Evolutionary conservation across 2,113 vertebrate species (phyloP).

Genomic region (Antigone vipio): DNA sequence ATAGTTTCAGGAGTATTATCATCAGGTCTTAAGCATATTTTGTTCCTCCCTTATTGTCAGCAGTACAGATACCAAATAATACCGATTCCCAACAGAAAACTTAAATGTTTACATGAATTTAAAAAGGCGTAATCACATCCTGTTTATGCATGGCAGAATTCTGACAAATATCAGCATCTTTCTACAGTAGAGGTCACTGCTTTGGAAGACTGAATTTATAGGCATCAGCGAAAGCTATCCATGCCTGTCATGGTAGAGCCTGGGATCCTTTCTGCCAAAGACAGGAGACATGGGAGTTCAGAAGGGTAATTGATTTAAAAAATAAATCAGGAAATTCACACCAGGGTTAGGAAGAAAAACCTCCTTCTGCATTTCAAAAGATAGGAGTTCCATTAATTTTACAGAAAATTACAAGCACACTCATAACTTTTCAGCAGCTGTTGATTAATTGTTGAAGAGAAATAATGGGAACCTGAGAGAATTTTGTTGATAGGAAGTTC

Average conservation of each 20-base stretch:
- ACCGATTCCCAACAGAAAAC: not conserved
- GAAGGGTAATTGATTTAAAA: conserved; percentile 70
- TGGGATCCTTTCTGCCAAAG: conserved; percentile 26
- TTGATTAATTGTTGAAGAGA: conserved; percentile 72
- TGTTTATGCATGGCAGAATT: not conserved
- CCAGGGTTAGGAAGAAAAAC: conserved; percentile 50
- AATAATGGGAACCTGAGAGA: conserved; percentile 68
- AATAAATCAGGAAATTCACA: conserved; percentile 71
- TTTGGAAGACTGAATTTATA: not conserved
- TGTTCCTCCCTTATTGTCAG: not conserved
- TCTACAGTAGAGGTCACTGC: not conserved
- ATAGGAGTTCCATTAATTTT: conserved; percentile 71
- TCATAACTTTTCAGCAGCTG: conserved; percentile 73
- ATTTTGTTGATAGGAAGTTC: conserved; percentile 76
- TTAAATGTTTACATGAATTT: not conserved
- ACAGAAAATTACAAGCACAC: conserved; percentile 59
- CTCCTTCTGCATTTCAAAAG: conserved; percentile 61
- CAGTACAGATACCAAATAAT: not conserved
- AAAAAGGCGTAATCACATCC: not conserved
- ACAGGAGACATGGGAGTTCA: conserved; percentile 43
- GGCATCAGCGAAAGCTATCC: not conserved
- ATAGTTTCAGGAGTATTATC: not conserved
- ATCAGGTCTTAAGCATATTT: not conserved
- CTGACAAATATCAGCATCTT: not conserved
- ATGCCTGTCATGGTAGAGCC: not conserved